Percentiles rank a stretch among this genome's conserved stretches.
Conservation (phyloP, 2,797 vertebrate species). For the Adrianichthys oophorus region DNA sequence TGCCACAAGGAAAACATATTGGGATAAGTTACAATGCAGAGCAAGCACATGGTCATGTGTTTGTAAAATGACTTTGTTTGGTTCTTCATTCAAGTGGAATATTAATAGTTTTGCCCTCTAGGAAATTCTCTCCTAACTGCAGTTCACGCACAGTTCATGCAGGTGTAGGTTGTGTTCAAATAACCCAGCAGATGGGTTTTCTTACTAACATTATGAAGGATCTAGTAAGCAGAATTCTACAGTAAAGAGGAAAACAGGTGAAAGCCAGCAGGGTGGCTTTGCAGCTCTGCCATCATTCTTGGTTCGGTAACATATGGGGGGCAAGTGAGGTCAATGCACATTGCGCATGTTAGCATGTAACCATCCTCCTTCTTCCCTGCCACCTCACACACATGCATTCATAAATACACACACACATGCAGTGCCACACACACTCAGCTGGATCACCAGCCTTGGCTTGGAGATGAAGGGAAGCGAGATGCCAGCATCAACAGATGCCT, state of each 20-base stretch:
- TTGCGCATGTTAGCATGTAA: slow-evolving; percentile 63
- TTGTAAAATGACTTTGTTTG: no score
- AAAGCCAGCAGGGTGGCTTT: slow-evolving; percentile 44
- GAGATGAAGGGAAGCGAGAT: slow-evolving; percentile 60
- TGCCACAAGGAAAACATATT: no score
- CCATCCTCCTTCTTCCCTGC: slow-evolving; percentile 23
- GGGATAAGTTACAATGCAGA: no score
- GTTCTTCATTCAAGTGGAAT: no score
- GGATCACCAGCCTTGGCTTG: slow-evolving; percentile 69
- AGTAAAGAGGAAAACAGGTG: slow-evolving; percentile 38
- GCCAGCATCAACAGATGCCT: slow-evolving; percentile 82
- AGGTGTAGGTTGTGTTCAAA: slow-evolving; percentile 13
- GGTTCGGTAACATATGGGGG: slow-evolving; percentile 67
- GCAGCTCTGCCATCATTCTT: slow-evolving; percentile 44
- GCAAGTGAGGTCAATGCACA: slow-evolving; percentile 69
- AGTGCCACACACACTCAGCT: slow-evolving; percentile 37
- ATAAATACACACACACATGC: slow-evolving; percentile 28
- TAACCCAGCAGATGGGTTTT: slow-evolving; percentile 49
- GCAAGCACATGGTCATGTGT: no score
- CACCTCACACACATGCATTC: slow-evolving; percentile 8
- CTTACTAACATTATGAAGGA: slow-evolving; percentile 18
- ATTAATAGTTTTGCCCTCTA: not conserved
- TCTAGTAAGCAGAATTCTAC: slow-evolving; percentile 40
- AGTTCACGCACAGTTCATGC: not conserved
- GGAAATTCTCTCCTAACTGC: slow-evolving; percentile 1